phyloP scores from a whole-genome alignment of 1,140 invertebrate genomes.

The Hylaeus volcanicus region DNA sequence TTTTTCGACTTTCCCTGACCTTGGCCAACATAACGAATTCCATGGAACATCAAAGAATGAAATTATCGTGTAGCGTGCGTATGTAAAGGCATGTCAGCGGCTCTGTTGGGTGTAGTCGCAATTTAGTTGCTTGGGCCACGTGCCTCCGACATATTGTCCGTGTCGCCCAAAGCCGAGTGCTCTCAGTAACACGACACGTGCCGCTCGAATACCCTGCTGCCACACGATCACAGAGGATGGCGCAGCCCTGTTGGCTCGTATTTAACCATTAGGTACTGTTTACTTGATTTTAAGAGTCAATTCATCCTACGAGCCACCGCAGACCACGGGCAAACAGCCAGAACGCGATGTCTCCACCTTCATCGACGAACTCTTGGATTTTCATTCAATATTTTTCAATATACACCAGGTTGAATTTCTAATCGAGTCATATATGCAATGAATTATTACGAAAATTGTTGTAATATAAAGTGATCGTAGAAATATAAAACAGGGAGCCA shows the following conservation, averaged over 20 bases:
- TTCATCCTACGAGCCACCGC: conserved; percentile 16
- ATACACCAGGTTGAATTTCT: too few species aligned
- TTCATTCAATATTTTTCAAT: too few species aligned
- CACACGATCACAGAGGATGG: conserved; percentile 41
- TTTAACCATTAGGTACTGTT: conserved; percentile 76
- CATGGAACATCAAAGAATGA: background rate
- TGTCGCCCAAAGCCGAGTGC: conserved; percentile 64
- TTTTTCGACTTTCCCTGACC: too few species aligned
- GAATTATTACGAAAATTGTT: too few species aligned
- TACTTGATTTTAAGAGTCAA: conserved; percentile 76
- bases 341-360: background rate
- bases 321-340: conserved; percentile 15
- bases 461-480: too few species aligned
- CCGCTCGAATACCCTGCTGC: conserved; percentile 64
- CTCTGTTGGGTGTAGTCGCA: conserved; percentile 10
- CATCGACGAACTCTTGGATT: background rate
- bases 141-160: conserved; percentile 75
- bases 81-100: background rate
- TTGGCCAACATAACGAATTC: too few species aligned
- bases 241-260: conserved; percentile 53
- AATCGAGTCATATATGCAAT: too few species aligned
- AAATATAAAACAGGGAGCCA: too few species aligned
- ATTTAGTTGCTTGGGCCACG: conserved; percentile 66
- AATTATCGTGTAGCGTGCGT: background rate
- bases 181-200: conserved; percentile 78